Evolutionary conservation across 2,888 invertebrate genomes (phyloP).

Genomic region (Meandrusa payeni): DNA sequence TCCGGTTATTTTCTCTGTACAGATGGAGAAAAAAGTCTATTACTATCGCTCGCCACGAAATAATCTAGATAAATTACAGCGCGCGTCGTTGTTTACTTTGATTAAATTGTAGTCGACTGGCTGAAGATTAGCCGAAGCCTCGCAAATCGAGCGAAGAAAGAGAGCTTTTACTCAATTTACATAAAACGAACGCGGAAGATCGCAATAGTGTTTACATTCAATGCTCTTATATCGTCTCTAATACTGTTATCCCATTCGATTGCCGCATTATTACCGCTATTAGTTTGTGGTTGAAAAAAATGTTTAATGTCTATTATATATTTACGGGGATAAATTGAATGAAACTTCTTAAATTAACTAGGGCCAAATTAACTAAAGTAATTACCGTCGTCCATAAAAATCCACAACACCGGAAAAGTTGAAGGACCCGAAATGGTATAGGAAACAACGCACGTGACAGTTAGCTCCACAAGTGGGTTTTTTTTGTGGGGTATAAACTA

Average conservation of each 20-base stretch:
- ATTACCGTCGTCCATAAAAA: too few relatives aligned
- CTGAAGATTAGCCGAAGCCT: conserved; percentile 76
- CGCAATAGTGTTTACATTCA: conserved; percentile 56
- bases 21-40: conserved; percentile 72
- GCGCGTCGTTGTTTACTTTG: conserved; percentile 76
- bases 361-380: too few relatives aligned
- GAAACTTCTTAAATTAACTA: too few relatives aligned
- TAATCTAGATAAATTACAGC: conserved; percentile 79
- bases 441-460: too few relatives aligned
- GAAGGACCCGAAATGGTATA: too few relatives aligned
- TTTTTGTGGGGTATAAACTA: too few relatives aligned
- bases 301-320: too few relatives aligned
- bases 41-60: conserved; percentile 74
- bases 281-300: too few relatives aligned
- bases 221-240: conserved; percentile 39
- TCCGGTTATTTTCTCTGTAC: conserved; percentile 44
- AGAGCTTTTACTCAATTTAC: conserved; percentile 73
- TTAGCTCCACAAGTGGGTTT: too few relatives aligned
- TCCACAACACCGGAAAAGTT: too few relatives aligned
- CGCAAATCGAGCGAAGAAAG: conserved; percentile 73
- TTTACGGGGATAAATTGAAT: too few relatives aligned
- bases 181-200: conserved; percentile 68
- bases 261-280: too few relatives aligned
- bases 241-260: conserved; percentile 24
- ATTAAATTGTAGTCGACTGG: conserved; percentile 80